These are phyloP conservation scores for Ophonus ardosiacus DNA, from an alignment of 2,888 invertebrate genomes.

Conservation along the genomic window DNA sequence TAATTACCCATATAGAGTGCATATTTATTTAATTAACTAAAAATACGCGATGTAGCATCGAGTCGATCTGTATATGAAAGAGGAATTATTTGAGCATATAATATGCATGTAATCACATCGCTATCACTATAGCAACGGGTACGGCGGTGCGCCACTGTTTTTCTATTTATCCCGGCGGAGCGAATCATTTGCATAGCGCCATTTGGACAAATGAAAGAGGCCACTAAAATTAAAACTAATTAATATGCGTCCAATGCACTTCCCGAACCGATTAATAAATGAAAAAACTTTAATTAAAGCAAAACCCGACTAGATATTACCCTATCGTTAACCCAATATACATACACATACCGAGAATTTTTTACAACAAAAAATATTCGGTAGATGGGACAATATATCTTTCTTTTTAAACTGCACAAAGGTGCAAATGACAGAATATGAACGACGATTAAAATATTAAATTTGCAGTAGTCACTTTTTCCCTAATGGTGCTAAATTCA, in stretches of 20 bases:
- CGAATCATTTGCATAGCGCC: conserved; percentile 53
- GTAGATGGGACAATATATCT: background rate
- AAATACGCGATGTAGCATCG: background rate
- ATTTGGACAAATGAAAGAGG: conserved; percentile 52
- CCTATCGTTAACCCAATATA: conserved; percentile 25
- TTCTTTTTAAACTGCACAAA: conserved; percentile 23
- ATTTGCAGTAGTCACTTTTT: no score
- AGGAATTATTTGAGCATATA: conserved; percentile 40
- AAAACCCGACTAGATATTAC: conserved; percentile 1
- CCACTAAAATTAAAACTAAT: conserved; percentile 60
- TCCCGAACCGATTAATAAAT: conserved; percentile 56
- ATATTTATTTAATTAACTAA: conserved; percentile 35
- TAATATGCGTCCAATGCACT: conserved; percentile 60
- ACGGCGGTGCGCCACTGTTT: conserved; percentile 16
- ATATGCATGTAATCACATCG: conserved; percentile 46
- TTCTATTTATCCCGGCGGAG: conserved; percentile 49
- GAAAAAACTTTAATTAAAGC: conserved; percentile 61
- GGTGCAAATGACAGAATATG: conserved; percentile 36
- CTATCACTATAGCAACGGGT: conserved; percentile 38
- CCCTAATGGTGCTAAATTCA: no score
- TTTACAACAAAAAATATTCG: no score
- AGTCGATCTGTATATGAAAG: background rate
- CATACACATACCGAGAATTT: background rate
- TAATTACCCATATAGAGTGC: background rate
- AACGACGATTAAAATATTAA: background rate